phyloP scores from a whole-genome alignment of 2,888 invertebrate genomes.

The Drymonia ruficornis region DNA sequence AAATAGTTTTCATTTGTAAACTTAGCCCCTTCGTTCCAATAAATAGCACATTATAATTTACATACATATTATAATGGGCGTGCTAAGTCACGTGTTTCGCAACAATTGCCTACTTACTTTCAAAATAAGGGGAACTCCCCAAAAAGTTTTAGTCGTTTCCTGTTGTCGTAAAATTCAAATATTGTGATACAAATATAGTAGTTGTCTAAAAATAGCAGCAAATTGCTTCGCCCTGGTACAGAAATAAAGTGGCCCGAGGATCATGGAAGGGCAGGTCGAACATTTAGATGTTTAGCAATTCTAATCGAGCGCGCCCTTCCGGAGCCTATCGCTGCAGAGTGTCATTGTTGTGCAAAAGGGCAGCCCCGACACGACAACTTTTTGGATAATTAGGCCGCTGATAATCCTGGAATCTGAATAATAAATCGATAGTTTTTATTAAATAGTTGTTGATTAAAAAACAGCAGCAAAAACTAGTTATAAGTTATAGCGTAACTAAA shows the following conservation, averaged over 20 bases:
- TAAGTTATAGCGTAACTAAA: too few relatives aligned
- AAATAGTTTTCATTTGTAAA: too few relatives aligned
- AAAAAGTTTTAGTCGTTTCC: slow-evolving; percentile 35
- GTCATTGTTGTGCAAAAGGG: slow-evolving; percentile 48
- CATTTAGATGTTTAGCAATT: slow-evolving; percentile 58
- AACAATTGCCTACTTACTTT: not conserved
- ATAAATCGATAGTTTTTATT: too few relatives aligned
- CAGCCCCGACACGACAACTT: slow-evolving; percentile 50
- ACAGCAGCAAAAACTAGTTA: too few relatives aligned
- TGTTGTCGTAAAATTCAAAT: slow-evolving; percentile 39
- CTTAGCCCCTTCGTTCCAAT: too few relatives aligned
- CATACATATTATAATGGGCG: too few relatives aligned
- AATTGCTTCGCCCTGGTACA: slow-evolving; percentile 13
- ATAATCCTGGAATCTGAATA: slow-evolving; percentile 35
- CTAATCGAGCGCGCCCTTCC: slow-evolving; percentile 50
- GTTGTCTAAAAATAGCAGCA: slow-evolving; percentile 37
- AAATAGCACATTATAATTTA: too few relatives aligned
- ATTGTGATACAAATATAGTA: slow-evolving; percentile 25
- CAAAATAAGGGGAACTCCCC: slow-evolving; percentile 4
- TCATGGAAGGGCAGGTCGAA: slow-evolving; percentile 47
- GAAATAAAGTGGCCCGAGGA: slow-evolving; percentile 32
- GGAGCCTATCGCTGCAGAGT: slow-evolving; percentile 45
- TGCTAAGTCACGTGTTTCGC: not conserved
- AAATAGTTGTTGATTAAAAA: too few relatives aligned
- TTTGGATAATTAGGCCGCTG: slow-evolving; percentile 54